A percentile compares a stretch with the other conserved stretches of the same genome.
These are phyloP conservation scores for Takifugu bimaculatus DNA, from an alignment of 2,113 vertebrate species.

Conservation along the genomic window DNA sequence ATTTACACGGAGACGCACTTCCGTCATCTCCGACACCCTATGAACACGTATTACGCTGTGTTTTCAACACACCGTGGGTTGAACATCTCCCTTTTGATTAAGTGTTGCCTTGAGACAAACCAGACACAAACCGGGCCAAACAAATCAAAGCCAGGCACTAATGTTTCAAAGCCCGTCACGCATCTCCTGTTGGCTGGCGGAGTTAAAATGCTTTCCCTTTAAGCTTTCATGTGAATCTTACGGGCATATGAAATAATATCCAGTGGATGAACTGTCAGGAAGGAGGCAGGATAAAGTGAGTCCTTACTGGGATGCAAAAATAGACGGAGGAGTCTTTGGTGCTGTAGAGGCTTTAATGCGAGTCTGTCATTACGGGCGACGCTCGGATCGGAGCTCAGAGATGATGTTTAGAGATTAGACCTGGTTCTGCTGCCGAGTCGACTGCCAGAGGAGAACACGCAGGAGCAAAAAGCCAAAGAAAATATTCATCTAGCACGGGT, in stretches of 20 bases:
- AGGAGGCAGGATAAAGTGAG: conserved; percentile 60
- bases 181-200: conserved; percentile 47
- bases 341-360: conserved; percentile 47
- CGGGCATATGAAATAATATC: conserved; percentile 53
- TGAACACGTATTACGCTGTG: conserved; percentile 27
- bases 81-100: conserved; percentile 55
- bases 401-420: conserved; percentile 47
- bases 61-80: conserved; percentile 38
- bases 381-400: conserved; percentile 26
- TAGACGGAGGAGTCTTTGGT: conserved; percentile 61
- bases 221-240: conserved; percentile 56
- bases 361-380: conserved; percentile 44
- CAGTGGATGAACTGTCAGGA: conserved; percentile 56
- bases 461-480: conserved; percentile 36
- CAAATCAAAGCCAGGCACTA: conserved; percentile 44
- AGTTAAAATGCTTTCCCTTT: conserved; percentile 45
- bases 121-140: conserved; percentile 43
- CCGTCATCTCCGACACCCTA: conserved; percentile 25
- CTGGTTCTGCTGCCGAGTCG: conserved; percentile 25
- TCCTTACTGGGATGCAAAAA: conserved; percentile 59
- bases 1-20: conserved; percentile 54
- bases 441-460: conserved; percentile 21
- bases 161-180: conserved; percentile 54
- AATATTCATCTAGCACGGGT: conserved; percentile 13
- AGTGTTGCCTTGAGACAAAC: conserved; percentile 34